These are phyloP conservation scores for Melanostoma scalare DNA, from an alignment of 2,888 invertebrate genomes.

Conservation along the genomic window DNA sequence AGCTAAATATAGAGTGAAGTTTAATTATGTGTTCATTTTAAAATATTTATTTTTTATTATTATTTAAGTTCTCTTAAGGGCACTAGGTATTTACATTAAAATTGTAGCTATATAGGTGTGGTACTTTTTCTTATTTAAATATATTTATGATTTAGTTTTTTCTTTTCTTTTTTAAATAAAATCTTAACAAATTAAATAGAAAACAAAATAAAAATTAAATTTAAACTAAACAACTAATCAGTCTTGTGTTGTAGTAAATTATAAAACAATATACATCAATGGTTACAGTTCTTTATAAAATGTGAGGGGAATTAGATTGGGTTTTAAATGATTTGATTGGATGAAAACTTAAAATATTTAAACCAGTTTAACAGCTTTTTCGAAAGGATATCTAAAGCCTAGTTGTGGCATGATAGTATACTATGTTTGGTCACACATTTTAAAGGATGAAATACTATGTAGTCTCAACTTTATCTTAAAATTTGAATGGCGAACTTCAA, in stretches of 20 bases:
- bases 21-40: constrained; percentile 3
- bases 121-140: constrained; percentile 15
- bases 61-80: constrained; percentile 60
- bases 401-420: no score
- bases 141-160: not conserved
- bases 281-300: not conserved
- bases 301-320: not conserved
- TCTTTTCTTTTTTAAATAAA: constrained; percentile 5
- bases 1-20: constrained; percentile 58
- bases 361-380: no score
- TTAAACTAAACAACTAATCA: constrained; percentile 71
- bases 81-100: constrained; percentile 72
- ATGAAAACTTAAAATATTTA: no score
- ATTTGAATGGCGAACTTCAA: no score
- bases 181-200: constrained; percentile 31
- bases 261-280: constrained; percentile 23
- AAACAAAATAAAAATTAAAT: constrained; percentile 49
- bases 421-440: no score
- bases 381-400: no score
- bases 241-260: constrained; percentile 68
- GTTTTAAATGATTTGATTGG: not conserved
- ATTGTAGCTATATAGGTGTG: constrained; percentile 40
- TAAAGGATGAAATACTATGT: no score
- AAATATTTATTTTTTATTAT: not conserved
- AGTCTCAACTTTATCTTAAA: no score